phyloP scores from a whole-genome alignment of 2,888 invertebrate genomes.

The Celastrina argiolus region DNA sequence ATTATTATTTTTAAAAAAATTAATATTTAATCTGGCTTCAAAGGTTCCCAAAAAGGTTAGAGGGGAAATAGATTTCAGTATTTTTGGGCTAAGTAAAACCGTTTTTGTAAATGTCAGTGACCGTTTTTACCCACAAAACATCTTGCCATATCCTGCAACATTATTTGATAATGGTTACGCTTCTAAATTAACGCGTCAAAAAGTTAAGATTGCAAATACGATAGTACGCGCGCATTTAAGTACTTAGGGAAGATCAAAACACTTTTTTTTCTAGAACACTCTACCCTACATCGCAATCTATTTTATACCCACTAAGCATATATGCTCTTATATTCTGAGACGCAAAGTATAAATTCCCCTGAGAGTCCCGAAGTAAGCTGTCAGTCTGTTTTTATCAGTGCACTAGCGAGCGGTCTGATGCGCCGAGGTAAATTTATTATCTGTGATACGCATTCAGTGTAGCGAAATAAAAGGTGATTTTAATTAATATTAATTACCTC shows the following conservation, averaged over 20 bases:
- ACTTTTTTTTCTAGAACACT: constrained; percentile 21
- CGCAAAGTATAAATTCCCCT: constrained; percentile 33
- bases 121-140: too few species aligned
- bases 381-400: constrained; percentile 65
- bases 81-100: too few species aligned
- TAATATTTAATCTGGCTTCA: background rate
- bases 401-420: constrained; percentile 63
- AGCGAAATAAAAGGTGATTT: constrained; percentile 73
- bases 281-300: constrained; percentile 21
- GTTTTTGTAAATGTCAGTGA: too few species aligned
- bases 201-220: constrained; percentile 15
- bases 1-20: background rate
- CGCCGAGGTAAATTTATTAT: constrained; percentile 72
- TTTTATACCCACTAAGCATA: background rate
- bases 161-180: background rate
- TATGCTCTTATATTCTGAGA: constrained; percentile 15
- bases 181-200: background rate
- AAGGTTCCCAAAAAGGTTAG: background rate
- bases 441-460: constrained; percentile 76
- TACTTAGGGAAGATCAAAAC: constrained; percentile 16
- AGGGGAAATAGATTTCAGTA: too few species aligned
- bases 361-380: constrained; percentile 35
- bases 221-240: constrained; percentile 6
- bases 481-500: constrained; percentile 77
- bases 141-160: too few species aligned